Conservation (phyloP, 2,113 vertebrate genomes). For the Pseudorhombus dupliciocellatus region DNA sequence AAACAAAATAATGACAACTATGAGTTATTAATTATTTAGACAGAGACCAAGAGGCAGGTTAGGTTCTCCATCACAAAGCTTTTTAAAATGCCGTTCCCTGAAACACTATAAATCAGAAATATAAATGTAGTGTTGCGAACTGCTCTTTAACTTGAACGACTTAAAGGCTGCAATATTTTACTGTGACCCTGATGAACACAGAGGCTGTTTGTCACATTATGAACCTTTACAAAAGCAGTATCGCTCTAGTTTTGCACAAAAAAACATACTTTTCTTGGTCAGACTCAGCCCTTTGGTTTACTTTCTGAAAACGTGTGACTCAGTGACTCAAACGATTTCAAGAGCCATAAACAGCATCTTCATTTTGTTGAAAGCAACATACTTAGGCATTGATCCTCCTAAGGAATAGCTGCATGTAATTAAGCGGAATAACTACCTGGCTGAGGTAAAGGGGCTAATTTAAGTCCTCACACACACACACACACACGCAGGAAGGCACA, state of each 20-base stretch:
- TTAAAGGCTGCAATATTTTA: conserved; percentile 18
- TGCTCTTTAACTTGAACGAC: conserved; percentile 11
- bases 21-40: conserved; percentile 56
- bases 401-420: conserved; percentile 26
- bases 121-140: not conserved
- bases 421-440: conserved; percentile 64
- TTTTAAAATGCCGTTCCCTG: conserved; percentile 23
- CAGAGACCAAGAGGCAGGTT: conserved; percentile 32
- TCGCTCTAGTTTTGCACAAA: not conserved
- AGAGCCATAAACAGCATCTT: conserved; percentile 43
- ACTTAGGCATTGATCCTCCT: conserved; percentile 53
- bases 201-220: conserved; percentile 9
- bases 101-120: conserved; percentile 27
- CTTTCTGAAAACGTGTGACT: conserved; percentile 7
- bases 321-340: conserved; percentile 28
- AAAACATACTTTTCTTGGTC: not conserved
- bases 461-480: conserved; percentile 5
- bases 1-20: conserved; percentile 49
- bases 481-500: conserved; percentile 15
- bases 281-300: conserved; percentile 1
- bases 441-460: conserved; percentile 64
- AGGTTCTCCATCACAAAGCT: conserved; percentile 33
- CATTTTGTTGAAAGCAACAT: conserved; percentile 64
- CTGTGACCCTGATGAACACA: conserved; percentile 6
- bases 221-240: not conserved